A percentile compares a stretch with the other conserved stretches of the same genome.
Conservation (phyloP, 2,797 vertebrate species). For the Pseudochirops cupreus region DNA sequence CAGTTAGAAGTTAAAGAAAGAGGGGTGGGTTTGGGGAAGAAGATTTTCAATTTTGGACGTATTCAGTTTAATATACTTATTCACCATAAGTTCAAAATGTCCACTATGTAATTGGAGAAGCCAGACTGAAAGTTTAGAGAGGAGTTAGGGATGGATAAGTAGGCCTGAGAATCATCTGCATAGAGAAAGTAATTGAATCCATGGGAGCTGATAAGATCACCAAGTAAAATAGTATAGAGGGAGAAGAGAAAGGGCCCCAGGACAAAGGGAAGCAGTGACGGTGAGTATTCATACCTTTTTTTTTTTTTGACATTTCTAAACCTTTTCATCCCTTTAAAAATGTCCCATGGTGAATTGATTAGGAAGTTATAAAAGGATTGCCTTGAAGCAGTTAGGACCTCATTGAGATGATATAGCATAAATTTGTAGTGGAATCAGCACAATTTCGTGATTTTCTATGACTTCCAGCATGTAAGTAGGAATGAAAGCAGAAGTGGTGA, state of each 20-base stretch:
- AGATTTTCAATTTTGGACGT: neutral
- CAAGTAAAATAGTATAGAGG: neutral
- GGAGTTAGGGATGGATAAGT: neutral
- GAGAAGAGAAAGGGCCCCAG: neutral
- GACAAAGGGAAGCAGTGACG: neutral
- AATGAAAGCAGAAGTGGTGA: neutral
- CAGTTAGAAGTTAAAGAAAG: neutral
- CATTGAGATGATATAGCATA: neutral
- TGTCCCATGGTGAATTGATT: neutral
- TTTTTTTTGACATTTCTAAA: neutral
- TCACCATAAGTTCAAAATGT: neutral
- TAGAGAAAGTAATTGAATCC: neutral
- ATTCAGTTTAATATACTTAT: neutral
- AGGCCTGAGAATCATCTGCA: neutral
- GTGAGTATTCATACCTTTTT: neutral
- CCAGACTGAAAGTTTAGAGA: neutral
- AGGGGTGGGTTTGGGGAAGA: neutral
- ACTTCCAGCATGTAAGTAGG: neutral
- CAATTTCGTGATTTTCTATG: neutral
- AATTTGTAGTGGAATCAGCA: neutral
- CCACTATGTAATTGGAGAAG: neutral
- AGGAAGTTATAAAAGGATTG: neutral
- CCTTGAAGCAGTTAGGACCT: neutral
- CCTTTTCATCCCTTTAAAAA: neutral
- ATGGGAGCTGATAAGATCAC: neutral